These are phyloP conservation scores for Cromileptes altivelis DNA, from an alignment of 2,113 vertebrate species.

Conservation along the genomic window DNA sequence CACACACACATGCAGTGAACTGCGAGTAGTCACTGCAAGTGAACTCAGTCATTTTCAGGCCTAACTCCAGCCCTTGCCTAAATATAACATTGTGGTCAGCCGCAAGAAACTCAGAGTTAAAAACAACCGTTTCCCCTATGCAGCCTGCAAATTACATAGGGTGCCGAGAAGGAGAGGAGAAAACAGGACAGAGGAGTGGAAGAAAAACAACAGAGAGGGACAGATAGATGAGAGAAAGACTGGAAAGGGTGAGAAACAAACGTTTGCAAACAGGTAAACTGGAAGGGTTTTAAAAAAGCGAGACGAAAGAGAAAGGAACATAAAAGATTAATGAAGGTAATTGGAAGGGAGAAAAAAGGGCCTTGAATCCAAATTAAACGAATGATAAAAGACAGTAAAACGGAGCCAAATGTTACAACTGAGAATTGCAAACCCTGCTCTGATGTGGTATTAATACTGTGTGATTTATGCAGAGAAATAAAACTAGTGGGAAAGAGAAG, in stretches of 20 bases:
- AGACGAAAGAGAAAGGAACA: neutral
- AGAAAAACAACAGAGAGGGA: constrained; percentile 18
- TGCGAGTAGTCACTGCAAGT: constrained; percentile 60
- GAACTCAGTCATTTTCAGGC: constrained; percentile 80
- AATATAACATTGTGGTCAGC: constrained; percentile 82
- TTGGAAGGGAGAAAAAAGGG: neutral
- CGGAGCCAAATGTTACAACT: constrained; percentile 18
- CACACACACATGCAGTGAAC: neutral
- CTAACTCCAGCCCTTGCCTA: constrained; percentile 75
- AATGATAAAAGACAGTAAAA: constrained; percentile 17
- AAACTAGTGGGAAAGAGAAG: constrained; percentile 11
- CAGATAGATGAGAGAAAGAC: constrained; percentile 9
- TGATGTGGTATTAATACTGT: constrained; percentile 22
- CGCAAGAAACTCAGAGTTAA: constrained; percentile 79
- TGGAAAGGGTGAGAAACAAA: constrained; percentile 10
- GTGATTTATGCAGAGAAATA: constrained; percentile 20
- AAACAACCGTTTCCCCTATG: constrained; percentile 78
- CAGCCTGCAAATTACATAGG: constrained; percentile 78
- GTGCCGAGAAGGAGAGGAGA: constrained; percentile 42
- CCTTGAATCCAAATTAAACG: neutral
- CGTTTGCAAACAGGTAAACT: neutral
- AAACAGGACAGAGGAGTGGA: constrained; percentile 20
- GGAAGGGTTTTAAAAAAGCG: neutral
- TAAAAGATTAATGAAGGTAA: neutral
- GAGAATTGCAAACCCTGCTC: constrained; percentile 21